Conservation (phyloP, 2,797 vertebrate species). For the Balearica regulorum region DNA sequence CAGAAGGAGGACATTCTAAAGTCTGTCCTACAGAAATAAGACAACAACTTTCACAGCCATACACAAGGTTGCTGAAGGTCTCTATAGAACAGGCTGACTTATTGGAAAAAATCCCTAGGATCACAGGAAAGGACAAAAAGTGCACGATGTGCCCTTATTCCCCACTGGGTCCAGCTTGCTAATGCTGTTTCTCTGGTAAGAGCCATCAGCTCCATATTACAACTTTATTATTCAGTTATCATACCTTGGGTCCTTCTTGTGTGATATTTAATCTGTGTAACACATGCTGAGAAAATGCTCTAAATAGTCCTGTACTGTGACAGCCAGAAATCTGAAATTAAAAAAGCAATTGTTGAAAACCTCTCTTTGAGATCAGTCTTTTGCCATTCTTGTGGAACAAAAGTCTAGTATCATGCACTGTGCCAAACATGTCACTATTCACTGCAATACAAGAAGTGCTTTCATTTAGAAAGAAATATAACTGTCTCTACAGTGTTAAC, state of each 20-base stretch:
- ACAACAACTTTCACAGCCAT: neutral
- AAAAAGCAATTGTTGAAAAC: constrained; percentile 57
- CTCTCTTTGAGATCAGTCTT: neutral
- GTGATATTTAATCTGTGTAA: constrained; percentile 86
- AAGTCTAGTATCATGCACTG: neutral
- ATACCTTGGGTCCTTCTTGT: constrained; percentile 86
- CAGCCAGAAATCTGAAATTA: constrained; percentile 90
- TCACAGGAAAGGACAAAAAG: neutral
- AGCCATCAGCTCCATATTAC: neutral
- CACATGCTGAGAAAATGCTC: constrained; percentile 93
- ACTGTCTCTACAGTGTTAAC: neutral
- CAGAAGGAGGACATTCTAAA: neutral
- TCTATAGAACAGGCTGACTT: neutral
- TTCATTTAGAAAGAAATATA: neutral
- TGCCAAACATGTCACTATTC: neutral
- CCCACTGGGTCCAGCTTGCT: neutral
- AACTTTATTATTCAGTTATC: neutral
- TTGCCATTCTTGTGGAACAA: neutral
- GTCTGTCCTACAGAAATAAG: neutral
- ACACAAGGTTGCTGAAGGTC: neutral
- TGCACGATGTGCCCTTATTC: neutral
- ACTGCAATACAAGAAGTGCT: neutral
- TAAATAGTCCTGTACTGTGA: constrained; percentile 86
- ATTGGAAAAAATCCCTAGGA: neutral
- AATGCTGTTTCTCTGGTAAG: neutral